phyloP scores from a whole-genome alignment of 2,888 invertebrate species.

The Dromius quadrimaculatus region DNA sequence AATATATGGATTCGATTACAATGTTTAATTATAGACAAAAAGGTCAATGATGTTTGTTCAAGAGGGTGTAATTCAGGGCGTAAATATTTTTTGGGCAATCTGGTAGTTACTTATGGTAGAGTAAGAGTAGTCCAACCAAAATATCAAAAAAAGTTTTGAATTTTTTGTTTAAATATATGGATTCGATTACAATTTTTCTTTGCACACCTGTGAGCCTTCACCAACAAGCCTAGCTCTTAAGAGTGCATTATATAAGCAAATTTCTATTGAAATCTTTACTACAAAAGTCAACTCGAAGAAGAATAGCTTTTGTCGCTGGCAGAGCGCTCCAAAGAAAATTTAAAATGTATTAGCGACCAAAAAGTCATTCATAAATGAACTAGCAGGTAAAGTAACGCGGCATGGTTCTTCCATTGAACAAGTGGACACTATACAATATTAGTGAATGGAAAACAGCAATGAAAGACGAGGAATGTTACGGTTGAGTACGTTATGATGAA shows the following conservation, averaged over 20 bases:
- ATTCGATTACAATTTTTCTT: not conserved
- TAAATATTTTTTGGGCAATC: no score
- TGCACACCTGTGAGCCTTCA: conserved; percentile 28
- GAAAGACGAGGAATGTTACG: conserved; percentile 2
- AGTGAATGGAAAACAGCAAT: conserved; percentile 25
- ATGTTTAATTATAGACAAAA: no score
- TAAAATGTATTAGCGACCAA: conserved; percentile 44
- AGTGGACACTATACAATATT: conserved; percentile 18
- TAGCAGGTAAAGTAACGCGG: conserved; percentile 16
- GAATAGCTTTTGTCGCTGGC: conserved; percentile 30
- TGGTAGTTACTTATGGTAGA: no score
- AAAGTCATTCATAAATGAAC: conserved; percentile 12
- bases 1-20: no score
- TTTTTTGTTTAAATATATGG: not conserved
- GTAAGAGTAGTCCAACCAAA: no score
- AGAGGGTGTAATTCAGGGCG: no score
- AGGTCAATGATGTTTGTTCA: no score
- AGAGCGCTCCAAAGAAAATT: conserved; percentile 19
- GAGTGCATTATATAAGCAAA: conserved; percentile 32
- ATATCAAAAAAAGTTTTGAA: not conserved
- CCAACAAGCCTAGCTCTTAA: no score
- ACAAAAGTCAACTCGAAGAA: conserved; percentile 41
- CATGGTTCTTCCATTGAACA: conserved; percentile 17
- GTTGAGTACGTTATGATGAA: conserved; percentile 22
- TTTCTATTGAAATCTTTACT: conserved; percentile 29